Percentiles rank a stretch among this genome's conserved stretches.
phyloP scores from a whole-genome alignment of 1,140 invertebrate species.

The Bactericera cockerelli region DNA sequence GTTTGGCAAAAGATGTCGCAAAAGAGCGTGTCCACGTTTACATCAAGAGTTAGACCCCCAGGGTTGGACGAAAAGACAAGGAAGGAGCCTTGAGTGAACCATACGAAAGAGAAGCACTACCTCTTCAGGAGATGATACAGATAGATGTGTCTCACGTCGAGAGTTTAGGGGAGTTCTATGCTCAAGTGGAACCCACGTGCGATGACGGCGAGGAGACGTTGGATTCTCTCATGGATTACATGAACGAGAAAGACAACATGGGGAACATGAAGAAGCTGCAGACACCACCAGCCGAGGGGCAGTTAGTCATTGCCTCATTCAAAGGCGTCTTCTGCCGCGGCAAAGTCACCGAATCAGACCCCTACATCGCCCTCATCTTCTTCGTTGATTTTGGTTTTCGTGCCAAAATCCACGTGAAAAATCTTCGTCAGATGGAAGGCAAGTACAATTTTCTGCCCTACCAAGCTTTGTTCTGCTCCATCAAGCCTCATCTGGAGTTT shows the following conservation, averaged over 20 bases:
- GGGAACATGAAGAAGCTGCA: not conserved
- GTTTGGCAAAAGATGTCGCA: not conserved
- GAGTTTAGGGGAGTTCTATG: not conserved
- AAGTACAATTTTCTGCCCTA: not conserved
- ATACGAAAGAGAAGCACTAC: not conserved
- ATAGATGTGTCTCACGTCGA: not conserved
- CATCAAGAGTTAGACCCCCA: not conserved
- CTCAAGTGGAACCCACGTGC: not conserved
- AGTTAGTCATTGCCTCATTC: not conserved
- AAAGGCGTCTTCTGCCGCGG: not conserved
- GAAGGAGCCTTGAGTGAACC: not conserved
- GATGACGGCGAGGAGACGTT: not conserved
- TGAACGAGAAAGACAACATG: not conserved
- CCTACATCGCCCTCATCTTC: not conserved
- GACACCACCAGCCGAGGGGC: not conserved
- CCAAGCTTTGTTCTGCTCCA: not conserved
- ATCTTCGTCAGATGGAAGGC: not conserved
- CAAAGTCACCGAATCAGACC: not conserved
- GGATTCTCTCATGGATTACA: not conserved
- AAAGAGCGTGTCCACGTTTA: not conserved
- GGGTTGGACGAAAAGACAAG: not conserved
- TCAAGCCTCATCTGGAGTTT: not conserved
- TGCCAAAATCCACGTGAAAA: not conserved
- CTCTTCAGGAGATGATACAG: not conserved
- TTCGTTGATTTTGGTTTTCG: not conserved